These are phyloP conservation scores for Anhinga anhinga DNA, from an alignment of 2,113 vertebrate genomes.

Conservation along the genomic window DNA sequence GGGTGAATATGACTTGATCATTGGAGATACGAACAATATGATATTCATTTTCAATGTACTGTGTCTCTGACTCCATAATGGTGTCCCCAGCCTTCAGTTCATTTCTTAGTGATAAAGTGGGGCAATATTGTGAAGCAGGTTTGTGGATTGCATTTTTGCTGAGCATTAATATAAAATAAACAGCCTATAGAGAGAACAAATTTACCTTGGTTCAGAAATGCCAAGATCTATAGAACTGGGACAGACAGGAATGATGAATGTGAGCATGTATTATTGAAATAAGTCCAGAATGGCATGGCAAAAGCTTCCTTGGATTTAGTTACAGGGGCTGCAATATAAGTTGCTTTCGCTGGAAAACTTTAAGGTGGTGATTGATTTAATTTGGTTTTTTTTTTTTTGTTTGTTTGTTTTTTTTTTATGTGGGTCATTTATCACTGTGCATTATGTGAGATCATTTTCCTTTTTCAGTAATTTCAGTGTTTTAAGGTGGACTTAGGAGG, in stretches of 20 bases:
- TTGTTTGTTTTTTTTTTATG: background rate
- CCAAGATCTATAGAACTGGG: background rate
- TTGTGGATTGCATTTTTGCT: background rate
- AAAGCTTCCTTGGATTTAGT: background rate
- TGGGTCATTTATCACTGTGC: slow-evolving; percentile 8
- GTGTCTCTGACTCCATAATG: background rate
- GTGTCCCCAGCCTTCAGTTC: background rate
- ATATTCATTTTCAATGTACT: background rate
- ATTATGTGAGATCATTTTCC: background rate
- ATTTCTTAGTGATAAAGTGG: slow-evolving; percentile 17
- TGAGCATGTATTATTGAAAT: background rate
- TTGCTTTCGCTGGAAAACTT: background rate
- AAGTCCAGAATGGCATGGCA: background rate
- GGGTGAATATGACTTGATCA: slow-evolving; percentile 41
- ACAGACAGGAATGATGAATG: slow-evolving; percentile 27
- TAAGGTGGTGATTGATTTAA: slow-evolving; percentile 11
- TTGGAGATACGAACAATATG: background rate
- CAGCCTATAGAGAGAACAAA: slow-evolving; percentile 12
- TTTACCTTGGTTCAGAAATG: background rate
- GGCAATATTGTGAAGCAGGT: slow-evolving; percentile 7
- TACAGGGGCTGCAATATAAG: background rate
- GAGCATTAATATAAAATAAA: slow-evolving; percentile 31
- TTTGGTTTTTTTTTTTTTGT: background rate
- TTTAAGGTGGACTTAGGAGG: background rate
- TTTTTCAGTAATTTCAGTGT: background rate